Evolutionary conservation across 2,113 vertebrate species (phyloP).

Genomic region (Mesocricetus auratus): DNA sequence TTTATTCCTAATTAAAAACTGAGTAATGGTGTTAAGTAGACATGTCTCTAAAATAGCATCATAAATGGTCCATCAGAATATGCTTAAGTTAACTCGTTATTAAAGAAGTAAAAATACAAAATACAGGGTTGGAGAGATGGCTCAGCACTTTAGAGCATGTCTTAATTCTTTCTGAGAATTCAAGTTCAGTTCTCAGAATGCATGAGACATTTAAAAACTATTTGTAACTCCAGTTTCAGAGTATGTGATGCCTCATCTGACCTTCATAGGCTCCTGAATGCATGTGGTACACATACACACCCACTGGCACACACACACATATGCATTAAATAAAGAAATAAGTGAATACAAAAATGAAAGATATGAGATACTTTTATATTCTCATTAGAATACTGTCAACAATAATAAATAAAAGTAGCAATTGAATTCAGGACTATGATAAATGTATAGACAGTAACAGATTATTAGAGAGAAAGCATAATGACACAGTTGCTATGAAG

Average conservation of each 20-base stretch:
- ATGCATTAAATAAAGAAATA: neutral
- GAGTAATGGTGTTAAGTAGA: neutral
- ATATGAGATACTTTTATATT: neutral
- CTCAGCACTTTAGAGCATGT: neutral
- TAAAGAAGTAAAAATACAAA: neutral
- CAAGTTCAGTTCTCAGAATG: neutral
- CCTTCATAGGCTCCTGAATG: neutral
- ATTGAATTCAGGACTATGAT: neutral
- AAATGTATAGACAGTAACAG: neutral
- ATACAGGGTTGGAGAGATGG: neutral
- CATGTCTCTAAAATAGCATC: neutral
- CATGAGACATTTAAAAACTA: neutral
- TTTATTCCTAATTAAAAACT: neutral
- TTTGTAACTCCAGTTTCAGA: neutral
- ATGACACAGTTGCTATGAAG: neutral
- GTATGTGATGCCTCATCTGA: neutral
- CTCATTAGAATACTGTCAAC: neutral
- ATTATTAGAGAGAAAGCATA: neutral
- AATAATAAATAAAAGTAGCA: neutral
- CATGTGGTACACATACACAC: neutral
- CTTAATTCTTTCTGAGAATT: neutral
- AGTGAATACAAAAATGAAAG: neutral
- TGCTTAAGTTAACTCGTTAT: neutral
- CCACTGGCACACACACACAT: neutral
- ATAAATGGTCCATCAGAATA: neutral